A percentile compares a stretch with the other conserved stretches of the same genome.
These are phyloP conservation scores for Leptestheria dahalacensis DNA, from an alignment of 1,140 invertebrate genomes.

Conservation along the genomic window DNA sequence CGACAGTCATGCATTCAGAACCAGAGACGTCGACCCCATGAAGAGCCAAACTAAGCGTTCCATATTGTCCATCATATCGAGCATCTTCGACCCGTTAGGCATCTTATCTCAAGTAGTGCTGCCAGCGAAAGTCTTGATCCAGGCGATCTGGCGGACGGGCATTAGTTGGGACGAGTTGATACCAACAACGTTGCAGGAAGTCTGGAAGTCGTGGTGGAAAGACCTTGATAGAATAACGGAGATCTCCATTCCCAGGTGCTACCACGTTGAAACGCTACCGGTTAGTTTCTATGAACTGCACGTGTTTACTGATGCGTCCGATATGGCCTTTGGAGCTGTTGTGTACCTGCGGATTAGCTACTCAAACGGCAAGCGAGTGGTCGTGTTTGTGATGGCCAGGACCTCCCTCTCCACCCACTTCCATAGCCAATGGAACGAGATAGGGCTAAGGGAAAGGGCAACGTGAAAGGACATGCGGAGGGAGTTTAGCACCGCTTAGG, in stretches of 20 bases:
- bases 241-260: constrained; percentile 8
- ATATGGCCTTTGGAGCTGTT: constrained; percentile 22
- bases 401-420: no score
- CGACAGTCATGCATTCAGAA: constrained; percentile 16
- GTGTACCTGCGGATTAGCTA: constrained; percentile 19
- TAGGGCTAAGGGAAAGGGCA: no score
- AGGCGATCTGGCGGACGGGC: constrained; percentile 27
- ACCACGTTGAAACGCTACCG: neutral
- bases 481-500: no score
- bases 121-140: constrained; percentile 29
- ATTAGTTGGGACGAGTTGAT: constrained; percentile 21
- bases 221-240: neutral
- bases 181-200: neutral
- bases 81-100: constrained; percentile 24
- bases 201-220: constrained; percentile 19
- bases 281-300: constrained; percentile 19
- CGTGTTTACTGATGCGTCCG: constrained; percentile 24
- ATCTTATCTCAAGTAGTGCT: constrained; percentile 24
- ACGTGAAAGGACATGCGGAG: no score
- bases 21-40: neutral
- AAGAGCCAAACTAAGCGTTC: constrained; percentile 16
- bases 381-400: no score
- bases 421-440: no score
- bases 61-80: no score
- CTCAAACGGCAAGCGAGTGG: neutral